These are phyloP conservation scores for Phalacrocorax aristotelis DNA, from an alignment of 2,113 vertebrate genomes.

Conservation along the genomic window DNA sequence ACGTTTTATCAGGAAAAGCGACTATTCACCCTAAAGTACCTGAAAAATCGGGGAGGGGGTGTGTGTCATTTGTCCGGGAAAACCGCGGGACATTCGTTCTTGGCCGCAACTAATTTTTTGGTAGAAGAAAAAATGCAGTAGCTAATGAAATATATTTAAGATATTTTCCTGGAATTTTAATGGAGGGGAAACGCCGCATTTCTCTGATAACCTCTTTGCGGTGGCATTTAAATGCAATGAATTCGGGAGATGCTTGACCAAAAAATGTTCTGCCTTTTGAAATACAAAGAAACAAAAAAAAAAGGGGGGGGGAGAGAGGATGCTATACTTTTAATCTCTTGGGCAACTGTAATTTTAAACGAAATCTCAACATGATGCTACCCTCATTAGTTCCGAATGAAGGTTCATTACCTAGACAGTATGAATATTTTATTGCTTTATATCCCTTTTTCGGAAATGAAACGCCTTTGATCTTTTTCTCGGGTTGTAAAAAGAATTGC, in stretches of 20 bases:
- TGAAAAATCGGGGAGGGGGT: not conserved
- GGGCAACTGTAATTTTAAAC: conserved; percentile 48
- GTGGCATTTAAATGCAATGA: not conserved
- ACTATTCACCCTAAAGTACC: not conserved
- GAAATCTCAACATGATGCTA: conserved; percentile 59
- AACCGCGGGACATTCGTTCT: accelerated
- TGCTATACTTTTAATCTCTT: conserved; percentile 28
- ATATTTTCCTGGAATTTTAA: not conserved
- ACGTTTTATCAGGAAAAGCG: not conserved
- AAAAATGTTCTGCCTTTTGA: conserved; percentile 10
- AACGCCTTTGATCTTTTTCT: conserved; percentile 81
- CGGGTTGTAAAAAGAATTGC: conserved; percentile 82
- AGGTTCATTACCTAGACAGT: conserved; percentile 55
- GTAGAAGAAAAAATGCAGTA: not conserved
- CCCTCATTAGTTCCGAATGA: conserved; percentile 68
- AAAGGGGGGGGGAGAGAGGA: accelerated
- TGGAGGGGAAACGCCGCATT: not conserved
- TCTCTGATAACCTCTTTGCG: not conserved
- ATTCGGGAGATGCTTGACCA: not conserved
- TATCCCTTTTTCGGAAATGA: conserved; percentile 77
- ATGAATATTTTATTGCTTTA: conserved; percentile 86
- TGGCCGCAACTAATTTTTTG: not conserved
- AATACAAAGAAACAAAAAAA: not conserved
- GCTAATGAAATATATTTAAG: not conserved
- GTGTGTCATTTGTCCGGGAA: not conserved